Base-by-base conservation (phyloP, 2,797 vertebrate genomes). In the Sebastes flavidus region DNA sequence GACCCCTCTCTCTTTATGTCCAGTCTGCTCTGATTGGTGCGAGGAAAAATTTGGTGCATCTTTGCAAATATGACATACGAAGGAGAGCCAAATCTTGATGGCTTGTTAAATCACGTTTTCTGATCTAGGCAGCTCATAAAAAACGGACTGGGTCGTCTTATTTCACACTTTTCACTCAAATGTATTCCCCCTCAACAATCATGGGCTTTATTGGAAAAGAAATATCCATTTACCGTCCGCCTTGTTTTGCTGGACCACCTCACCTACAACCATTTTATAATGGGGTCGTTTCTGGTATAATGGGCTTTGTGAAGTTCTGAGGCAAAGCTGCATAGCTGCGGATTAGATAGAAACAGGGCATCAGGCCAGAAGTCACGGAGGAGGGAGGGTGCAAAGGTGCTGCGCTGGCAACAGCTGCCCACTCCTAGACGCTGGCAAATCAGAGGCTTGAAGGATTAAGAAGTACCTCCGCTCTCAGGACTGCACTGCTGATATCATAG, bases 331-430 rank as follows among this genome's bases (percentile, higher is more conserved):
- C 61, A 70, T 66, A 54, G 29, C 80, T 81, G 55, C 67, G 78
- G 83, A 87, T 88, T 81, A 84, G 66, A 88, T 70, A 61, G 80
- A 80, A 69, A 60, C 59, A 27, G 54, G 80, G 78, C 55, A 68
- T 6, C 11, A 2, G 52, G 85, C 82, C 86, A 88, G 80, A 20
- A 81, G 66, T 88, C 75, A 59, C 42, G 52, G 36, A 72, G 29
- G 58, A 66, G 59, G 77, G 54, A 58, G 84, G 72, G 70, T 49
- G 56, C 65, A 60, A 83, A 90, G 87, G 77, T 89, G 78, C 78
- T 54, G 30, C 3, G 18, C 25, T 61, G 60, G 79, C 78, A 90
- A 77, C 88, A 76, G 68, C 76, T 84, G 78, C 84, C 72, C 71
- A 59, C 71, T 82, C 42, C 25, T 2, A 68, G 68, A 74, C 68